Evolutionary conservation across 1,140 invertebrate species (phyloP), one percentile per base, ranked within the genome.

Genomic region (Pseudomyrmex dendroicus): DNA sequence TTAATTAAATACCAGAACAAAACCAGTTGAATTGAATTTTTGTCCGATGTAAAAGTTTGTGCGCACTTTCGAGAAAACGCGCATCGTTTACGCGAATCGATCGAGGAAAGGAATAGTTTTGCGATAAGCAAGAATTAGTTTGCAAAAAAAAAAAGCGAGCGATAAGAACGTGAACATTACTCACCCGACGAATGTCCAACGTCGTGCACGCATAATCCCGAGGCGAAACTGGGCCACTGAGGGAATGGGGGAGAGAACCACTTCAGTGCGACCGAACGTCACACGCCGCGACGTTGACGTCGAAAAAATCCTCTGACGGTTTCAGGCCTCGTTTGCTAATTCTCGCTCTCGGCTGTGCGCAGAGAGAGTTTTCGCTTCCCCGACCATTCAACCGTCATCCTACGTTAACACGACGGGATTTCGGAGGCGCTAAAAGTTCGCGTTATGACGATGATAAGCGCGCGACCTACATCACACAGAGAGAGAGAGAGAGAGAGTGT

Each of bases 311-410:
- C 35, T 35, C 62, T 66, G 73, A 17, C 62, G 56, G 62, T 77
- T 77, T 77, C 35, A 77, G 52, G 63, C 17, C 52, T 67, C 52
- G 50, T 77, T 56, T 56, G 22, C 35, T 77, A 57, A 77, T 77
- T 77, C 63, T 57, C 17, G 50, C 52, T 64, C 13, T 35, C 66
- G n/a, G 46, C 35, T 35, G 7, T 35, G 35, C 35, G 35, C 35
- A 2, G 13, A 59, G 22, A n/a, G 15, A 3, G 15, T 12, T 12
- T 25, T 70, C 46, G 12, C 10, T 72, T 35, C 20, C 64, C 57
- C 52, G 15, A 25, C 64, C 10, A 59, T 78, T 78, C 64, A 78
- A 22, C 66, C 66, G 66, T 72, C 76, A 50, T 48, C 20, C 64
- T 78, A 12, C 66, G 61, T 20, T 78, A 50, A 80, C 22, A n/a